Percentiles rank a stretch among this genome's conserved stretches.
phyloP scores from a whole-genome alignment of 2,797 vertebrate genomes.

The Helicolenus hilgendorfi region DNA sequence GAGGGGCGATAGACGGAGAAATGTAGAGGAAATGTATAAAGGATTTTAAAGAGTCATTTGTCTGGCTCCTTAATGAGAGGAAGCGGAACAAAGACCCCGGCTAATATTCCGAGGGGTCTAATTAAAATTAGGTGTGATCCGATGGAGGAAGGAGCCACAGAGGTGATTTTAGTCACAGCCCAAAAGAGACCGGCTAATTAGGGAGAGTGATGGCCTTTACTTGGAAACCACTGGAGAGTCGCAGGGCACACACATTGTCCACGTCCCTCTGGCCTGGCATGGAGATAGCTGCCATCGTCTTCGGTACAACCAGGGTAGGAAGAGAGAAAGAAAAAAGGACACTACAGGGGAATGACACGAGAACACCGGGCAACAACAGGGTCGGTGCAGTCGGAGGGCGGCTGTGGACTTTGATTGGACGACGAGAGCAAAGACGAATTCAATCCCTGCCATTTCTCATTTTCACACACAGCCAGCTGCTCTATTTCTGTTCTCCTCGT shows the following conservation, averaged over 20 bases:
- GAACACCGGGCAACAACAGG: conserved; percentile 42
- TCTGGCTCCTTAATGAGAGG: conserved; percentile 95
- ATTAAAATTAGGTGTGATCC: conserved; percentile 96
- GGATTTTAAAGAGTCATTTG: conserved; percentile 91
- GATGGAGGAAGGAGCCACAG: conserved; percentile 90
- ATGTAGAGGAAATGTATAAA: conserved; percentile 77
- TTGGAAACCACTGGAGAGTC: conserved; percentile 91
- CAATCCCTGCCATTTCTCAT: conserved; percentile 37
- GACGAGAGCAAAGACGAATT: conserved; percentile 22
- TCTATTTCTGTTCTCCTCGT: conserved; percentile 42
- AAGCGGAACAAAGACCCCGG: conserved; percentile 91
- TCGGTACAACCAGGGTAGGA: conserved; percentile 61
- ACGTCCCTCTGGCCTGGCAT: conserved; percentile 82
- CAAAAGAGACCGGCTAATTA: conserved; percentile 96
- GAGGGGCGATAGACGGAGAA: conserved; percentile 20
- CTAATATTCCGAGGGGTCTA: conserved; percentile 97
- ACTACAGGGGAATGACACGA: conserved; percentile 29
- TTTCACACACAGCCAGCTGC: conserved; percentile 18
- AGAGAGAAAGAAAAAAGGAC: conserved; percentile 46
- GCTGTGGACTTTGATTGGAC: conserved; percentile 40
- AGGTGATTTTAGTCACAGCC: conserved; percentile 95
- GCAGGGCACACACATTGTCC: conserved; percentile 85
- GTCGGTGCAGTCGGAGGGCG: neutral
- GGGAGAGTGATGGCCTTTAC: conserved; percentile 96
- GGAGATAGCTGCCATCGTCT: conserved; percentile 77